Evolutionary conservation across 2,888 invertebrate genomes (phyloP).

Genomic region (Folsomia manolachei): DNA sequence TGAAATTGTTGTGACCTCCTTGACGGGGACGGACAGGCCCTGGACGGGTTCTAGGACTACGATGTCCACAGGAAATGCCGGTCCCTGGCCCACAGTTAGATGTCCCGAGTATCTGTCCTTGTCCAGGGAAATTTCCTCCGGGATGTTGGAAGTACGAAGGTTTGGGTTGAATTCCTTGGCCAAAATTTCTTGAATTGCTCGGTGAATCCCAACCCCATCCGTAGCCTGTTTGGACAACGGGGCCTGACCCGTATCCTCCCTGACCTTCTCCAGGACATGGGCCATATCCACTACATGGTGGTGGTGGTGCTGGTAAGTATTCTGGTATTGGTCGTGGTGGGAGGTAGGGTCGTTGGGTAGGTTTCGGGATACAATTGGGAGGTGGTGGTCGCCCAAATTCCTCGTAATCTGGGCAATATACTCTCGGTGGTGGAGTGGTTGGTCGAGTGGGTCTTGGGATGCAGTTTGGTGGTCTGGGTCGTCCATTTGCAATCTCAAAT

Average conservation of each 20-base stretch:
- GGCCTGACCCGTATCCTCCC: neutral
- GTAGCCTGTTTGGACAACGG: neutral
- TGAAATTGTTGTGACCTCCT: slow-evolving; percentile 22
- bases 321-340: neutral
- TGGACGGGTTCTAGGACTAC: neutral
- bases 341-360: neutral
- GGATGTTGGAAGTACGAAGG: neutral
- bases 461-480: neutral
- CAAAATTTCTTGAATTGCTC: slow-evolving; percentile 13
- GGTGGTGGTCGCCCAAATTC: neutral
- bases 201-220: slow-evolving; percentile 6
- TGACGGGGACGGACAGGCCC: slow-evolving; percentile 15
- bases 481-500: neutral
- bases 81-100: neutral
- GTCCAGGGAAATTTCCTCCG: neutral
- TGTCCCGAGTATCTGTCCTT: too few relatives aligned
- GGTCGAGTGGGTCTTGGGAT: slow-evolving; percentile 6
- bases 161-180: slow-evolving; percentile 15
- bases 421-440: neutral
- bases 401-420: neutral
- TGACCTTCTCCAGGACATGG: neutral
- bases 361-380: neutral
- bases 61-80: neutral
- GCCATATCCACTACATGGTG: neutral
- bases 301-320: slow-evolving; percentile 12